A percentile compares a stretch with the other conserved stretches of the same genome.
These are phyloP conservation scores for Gymnopithys bicolor DNA, from an alignment of 2,797 vertebrate genomes.

Conservation along the genomic window DNA sequence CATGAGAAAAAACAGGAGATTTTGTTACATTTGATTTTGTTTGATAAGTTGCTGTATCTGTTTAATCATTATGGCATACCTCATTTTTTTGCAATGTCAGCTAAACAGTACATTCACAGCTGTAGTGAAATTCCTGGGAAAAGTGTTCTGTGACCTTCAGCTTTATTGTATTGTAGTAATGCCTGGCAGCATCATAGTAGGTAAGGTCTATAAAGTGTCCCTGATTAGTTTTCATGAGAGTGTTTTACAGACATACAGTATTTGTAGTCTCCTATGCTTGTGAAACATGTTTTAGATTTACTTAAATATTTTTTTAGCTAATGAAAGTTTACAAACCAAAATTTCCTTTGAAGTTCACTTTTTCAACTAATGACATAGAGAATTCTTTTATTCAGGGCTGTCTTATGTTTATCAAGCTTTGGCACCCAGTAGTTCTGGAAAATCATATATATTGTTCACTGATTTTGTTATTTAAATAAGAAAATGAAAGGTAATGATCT, in stretches of 20 bases:
- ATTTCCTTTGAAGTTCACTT: not conserved
- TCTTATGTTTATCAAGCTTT: not conserved
- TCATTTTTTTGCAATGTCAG: constrained; percentile 5
- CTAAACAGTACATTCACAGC: not conserved
- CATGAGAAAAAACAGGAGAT: constrained; percentile 45
- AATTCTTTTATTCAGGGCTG: not conserved
- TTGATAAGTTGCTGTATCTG: constrained; percentile 16
- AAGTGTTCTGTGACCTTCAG: not conserved
- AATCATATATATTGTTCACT: not conserved
- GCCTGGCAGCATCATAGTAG: not conserved
- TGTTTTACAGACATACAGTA: not conserved
- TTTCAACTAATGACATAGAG: not conserved
- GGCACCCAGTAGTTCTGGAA: not conserved
- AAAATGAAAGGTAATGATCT: not conserved
- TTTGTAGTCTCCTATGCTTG: not conserved
- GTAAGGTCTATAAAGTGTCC: not conserved
- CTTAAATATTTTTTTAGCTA: not conserved
- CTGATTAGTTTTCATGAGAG: not conserved
- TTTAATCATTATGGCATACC: constrained; percentile 12
- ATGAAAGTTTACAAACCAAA: not conserved
- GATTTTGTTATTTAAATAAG: not conserved
- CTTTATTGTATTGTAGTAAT: not conserved
- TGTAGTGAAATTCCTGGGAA: not conserved
- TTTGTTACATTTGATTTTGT: constrained; percentile 26
- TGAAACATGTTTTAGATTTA: not conserved